Base-by-base conservation (phyloP, 2,113 vertebrate species). In the Platysternon megacephalum region DNA sequence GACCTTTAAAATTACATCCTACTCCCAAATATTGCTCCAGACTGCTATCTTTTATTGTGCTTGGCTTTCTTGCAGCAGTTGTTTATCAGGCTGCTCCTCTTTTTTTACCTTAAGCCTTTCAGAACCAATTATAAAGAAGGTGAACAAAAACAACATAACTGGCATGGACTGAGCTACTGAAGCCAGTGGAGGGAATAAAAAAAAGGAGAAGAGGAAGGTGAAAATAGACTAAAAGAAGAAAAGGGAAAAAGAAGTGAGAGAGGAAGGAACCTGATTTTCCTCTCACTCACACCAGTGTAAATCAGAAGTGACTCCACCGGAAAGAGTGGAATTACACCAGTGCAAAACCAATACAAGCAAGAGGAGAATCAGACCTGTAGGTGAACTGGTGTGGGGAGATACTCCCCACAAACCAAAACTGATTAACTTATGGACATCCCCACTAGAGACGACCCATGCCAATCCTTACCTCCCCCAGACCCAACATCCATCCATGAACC, bases 1-100 rank as follows among this genome's bases (percentile, higher is more conserved):
- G 97, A 97, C 97, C 96, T 97, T 97, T 97, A 94, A 96, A 97
- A 97, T 97, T 95, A 24, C 91, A 95, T 94, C 85, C 95, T 86
- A 56, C 94, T 95, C 84, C 90, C 85, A 96, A 93, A 93, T 93
- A 96, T 68, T 97, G 87, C 89, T 97, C 74, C 85, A 58, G 85
- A 65, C 93, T 93, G 92, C 89, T 97, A 74, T 86, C 53, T 97
- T 93, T 94, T 95, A 95, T 97, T 97, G 56, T 94, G 86, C 84
- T 95, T 97, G 92, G 92, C 93, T 97, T 95, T 92, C 85, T 90
- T 92, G 80, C 84, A 97, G 84, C 65, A 93, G 89, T 93, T 97
- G 92, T 97, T 97, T 97, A 96, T 95, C 93, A 95, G 94, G 12
- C 74, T 95, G 85, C 87, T 93, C 51, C 94, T 86, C 90, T 83